phyloP scores from a whole-genome alignment of 2,113 vertebrate genomes.

The Malurus cyaneus region DNA sequence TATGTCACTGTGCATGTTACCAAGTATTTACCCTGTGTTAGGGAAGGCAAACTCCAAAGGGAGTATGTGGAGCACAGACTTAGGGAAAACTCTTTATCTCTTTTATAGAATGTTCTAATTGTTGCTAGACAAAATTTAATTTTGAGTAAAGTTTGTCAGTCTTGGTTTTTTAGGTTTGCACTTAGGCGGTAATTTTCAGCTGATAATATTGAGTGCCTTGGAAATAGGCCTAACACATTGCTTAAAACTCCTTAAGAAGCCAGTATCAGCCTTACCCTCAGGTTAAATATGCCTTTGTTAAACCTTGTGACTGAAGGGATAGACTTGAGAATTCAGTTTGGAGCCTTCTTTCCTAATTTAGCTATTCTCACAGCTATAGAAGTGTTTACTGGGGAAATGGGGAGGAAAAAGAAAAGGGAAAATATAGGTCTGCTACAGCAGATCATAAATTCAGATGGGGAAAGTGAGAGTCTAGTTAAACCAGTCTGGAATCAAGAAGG shows the following conservation, averaged over 20 bases:
- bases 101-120: neutral
- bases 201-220: neutral
- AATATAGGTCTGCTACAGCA: neutral
- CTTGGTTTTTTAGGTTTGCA: neutral
- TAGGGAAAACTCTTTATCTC: neutral
- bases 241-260: neutral
- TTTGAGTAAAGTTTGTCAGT: neutral
- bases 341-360: neutral
- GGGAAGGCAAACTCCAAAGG: neutral
- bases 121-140: neutral
- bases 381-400: neutral
- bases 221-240: neutral
- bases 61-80: neutral
- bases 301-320: neutral
- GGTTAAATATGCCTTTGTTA: neutral
- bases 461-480: neutral
- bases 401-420: neutral
- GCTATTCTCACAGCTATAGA: neutral
- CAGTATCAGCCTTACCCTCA: neutral
- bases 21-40: neutral
- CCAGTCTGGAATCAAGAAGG: neutral
- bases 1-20: neutral
- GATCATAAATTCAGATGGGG: neutral
- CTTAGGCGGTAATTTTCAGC: neutral
- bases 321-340: neutral